A percentile compares a stretch with the other conserved stretches of the same genome.
Evolutionary conservation across 2,113 vertebrate genomes (phyloP).

Genomic region (Callionymus lyra): DNA sequence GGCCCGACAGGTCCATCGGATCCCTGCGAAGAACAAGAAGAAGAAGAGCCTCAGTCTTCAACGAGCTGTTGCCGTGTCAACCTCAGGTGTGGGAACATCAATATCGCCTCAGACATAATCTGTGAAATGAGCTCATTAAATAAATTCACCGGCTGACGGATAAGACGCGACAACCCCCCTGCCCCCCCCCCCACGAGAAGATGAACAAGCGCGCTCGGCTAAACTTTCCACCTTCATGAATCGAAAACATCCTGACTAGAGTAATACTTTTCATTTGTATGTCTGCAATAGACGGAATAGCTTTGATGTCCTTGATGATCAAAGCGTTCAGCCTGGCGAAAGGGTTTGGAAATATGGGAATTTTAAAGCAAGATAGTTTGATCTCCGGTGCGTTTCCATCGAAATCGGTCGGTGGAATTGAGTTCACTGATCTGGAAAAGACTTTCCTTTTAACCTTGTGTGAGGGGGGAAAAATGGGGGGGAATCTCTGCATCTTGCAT

Average conservation of each 20-base stretch:
- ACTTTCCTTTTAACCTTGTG: constrained; percentile 14
- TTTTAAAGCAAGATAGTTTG: constrained; percentile 20
- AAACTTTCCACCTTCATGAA: constrained; percentile 18
- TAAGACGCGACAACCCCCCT: constrained; percentile 29
- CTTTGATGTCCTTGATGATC: constrained; percentile 28
- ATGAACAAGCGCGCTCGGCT: constrained; percentile 24
- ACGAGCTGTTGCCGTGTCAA: constrained; percentile 10
- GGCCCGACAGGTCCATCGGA: constrained; percentile 74
- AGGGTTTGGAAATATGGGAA: constrained; percentile 16
- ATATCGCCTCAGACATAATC: constrained; percentile 31
- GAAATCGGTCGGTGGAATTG: constrained; percentile 11
- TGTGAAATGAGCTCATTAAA: constrained; percentile 40
- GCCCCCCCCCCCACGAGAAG: constrained; percentile 23
- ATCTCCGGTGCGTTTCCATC: constrained; percentile 11
- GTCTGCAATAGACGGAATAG: constrained; percentile 10
- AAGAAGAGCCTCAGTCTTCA: constrained; percentile 13
- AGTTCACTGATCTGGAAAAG: constrained; percentile 14
- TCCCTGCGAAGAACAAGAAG: constrained; percentile 62
- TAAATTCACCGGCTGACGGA: constrained; percentile 36
- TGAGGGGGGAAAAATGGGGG: constrained; percentile 9
- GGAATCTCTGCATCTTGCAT: constrained; percentile 7
- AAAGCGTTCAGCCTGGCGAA: constrained; percentile 2
- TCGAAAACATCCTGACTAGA: constrained; percentile 24
- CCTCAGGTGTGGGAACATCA: constrained; percentile 17
- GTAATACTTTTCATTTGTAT: constrained; percentile 26